Evolutionary conservation across 2,888 invertebrate genomes (phyloP), one percentile per base, ranked within the genome.

Genomic region (Coelogynopora nodosa): DNA sequence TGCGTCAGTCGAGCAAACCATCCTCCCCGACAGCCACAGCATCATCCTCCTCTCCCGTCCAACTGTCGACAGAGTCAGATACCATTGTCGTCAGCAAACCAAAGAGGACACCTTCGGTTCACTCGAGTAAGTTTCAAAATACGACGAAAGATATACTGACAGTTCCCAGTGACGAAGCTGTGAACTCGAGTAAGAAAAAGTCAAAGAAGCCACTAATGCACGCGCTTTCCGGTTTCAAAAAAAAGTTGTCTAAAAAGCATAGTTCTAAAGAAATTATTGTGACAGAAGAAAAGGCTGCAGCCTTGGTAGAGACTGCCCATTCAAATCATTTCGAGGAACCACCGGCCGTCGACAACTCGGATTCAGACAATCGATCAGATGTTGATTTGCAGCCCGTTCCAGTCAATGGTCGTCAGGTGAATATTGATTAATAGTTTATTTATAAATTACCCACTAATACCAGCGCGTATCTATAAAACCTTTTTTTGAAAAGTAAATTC

Each of bases 141-240:
- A n/a, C n/a, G n/a, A n/a, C n/a, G n/a, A n/a, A n/a, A n/a, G n/a
- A n/a, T n/a, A n/a, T n/a, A n/a, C n/a, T n/a, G n/a, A n/a, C n/a
- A n/a, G n/a, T n/a, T n/a, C 49, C 49, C 49, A 18, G 5, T 49
- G 74, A 74, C 74, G 23, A 74, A 26, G 5, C 18, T 26, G 23
- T 26, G 5, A 10, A 2, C 2, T 23, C 74, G 2, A 26, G 74
- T 2, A 74, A 74, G 74, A 23, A 13, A 26, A 74, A 74, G 23
- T 74, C 74, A 23, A 74, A 74, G 27, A 74, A 74, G 27, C 74
- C 74, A 10, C 23, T 74, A 26, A 74, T 5, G 5, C 74, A 74
- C 74, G 74, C 74, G 27, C 23, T 74, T 5, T 74, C 74, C 74
- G 74, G 74, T 23, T 74, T 74, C 74, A 74, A 74, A 23, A 74